These are phyloP conservation scores for Thymelicus lineola DNA, from an alignment of 2,888 invertebrate genomes.

Conservation along the genomic window DNA sequence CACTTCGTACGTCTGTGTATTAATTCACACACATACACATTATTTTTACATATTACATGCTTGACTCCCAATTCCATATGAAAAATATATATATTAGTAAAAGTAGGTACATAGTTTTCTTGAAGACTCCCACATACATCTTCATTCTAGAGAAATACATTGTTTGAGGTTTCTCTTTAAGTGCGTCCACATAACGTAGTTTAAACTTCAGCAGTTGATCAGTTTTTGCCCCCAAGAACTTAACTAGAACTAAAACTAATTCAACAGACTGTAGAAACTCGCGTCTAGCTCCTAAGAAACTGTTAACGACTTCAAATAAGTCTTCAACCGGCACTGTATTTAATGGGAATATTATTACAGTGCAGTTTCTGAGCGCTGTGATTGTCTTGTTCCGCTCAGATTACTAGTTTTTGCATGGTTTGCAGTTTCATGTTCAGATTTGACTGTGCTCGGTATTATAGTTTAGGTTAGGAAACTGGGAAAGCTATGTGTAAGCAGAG, in stretches of 20 bases:
- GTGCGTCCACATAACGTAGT: neutral
- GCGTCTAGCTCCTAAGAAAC: conserved; percentile 28
- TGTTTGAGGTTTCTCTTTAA: conserved; percentile 1
- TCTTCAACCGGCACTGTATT: conserved; percentile 16
- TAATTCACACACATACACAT: too few species aligned
- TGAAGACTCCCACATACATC: neutral
- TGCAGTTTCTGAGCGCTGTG: neutral
- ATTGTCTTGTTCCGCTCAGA: conserved; percentile 13
- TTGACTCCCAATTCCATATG: too few species aligned
- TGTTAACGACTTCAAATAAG: conserved; percentile 23
- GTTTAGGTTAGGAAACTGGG: neutral
- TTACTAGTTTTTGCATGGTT: conserved; percentile 18
- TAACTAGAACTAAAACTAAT: conserved; percentile 42
- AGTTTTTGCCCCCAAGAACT: conserved; percentile 43
- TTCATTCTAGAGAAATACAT: neutral
- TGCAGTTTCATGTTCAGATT: conserved; percentile 9
- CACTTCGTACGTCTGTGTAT: too few species aligned
- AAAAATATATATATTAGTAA: too few species aligned
- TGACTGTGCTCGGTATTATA: neutral
- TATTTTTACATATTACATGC: too few species aligned
- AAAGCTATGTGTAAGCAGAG: neutral
- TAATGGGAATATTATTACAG: conserved; percentile 24
- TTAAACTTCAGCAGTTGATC: conserved; percentile 12
- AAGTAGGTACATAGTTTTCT: neutral
- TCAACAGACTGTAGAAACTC: conserved; percentile 42